Evolutionary conservation across 92 coral and sea anemone species (phyloP).

Genomic region (Umimayanthus chanpuru): DNA sequence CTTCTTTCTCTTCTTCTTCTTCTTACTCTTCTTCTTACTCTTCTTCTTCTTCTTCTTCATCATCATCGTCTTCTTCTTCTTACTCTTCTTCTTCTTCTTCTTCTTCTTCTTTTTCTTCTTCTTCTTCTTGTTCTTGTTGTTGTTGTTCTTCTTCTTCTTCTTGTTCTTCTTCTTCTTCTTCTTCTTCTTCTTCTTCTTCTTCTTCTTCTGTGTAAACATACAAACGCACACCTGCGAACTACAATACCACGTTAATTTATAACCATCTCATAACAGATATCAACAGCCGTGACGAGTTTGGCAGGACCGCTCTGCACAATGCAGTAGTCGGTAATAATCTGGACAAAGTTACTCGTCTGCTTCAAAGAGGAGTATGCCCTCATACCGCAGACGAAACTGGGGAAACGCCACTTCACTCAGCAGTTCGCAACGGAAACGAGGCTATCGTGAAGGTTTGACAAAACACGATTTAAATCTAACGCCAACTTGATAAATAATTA

Average conservation of each 20-base stretch:
- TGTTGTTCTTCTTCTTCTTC: too few species aligned
- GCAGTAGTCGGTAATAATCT: slow-evolving; percentile 73
- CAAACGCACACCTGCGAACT: not conserved
- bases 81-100: too few species aligned
- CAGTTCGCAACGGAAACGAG: slow-evolving; percentile 74
- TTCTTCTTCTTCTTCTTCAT: too few species aligned
- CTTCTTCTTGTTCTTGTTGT: too few species aligned
- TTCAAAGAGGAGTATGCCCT: slow-evolving; percentile 66
- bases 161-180: too few species aligned
- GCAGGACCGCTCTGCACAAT: slow-evolving; percentile 71
- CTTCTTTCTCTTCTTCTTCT: too few species aligned
- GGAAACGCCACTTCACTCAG: slow-evolving; percentile 74
- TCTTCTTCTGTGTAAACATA: not conserved
- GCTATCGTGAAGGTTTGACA: slow-evolving; percentile 57
- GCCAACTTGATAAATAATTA: too few species aligned
- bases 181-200: not conserved
- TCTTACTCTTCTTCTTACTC: too few species aligned
- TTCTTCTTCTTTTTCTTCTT: too few species aligned
- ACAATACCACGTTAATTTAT: not conserved
- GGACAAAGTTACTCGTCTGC: slow-evolving; percentile 48
- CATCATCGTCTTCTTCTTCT: too few species aligned
- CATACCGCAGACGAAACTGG: slow-evolving; percentile 66
- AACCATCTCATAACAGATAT: slow-evolving; percentile 38
- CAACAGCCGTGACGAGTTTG: slow-evolving; percentile 63
- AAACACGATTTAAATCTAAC: not conserved